Conservation (phyloP, 30 jellyfish, hydroid and myxozoan genomes). For the Aurelia sp. region DNA sequence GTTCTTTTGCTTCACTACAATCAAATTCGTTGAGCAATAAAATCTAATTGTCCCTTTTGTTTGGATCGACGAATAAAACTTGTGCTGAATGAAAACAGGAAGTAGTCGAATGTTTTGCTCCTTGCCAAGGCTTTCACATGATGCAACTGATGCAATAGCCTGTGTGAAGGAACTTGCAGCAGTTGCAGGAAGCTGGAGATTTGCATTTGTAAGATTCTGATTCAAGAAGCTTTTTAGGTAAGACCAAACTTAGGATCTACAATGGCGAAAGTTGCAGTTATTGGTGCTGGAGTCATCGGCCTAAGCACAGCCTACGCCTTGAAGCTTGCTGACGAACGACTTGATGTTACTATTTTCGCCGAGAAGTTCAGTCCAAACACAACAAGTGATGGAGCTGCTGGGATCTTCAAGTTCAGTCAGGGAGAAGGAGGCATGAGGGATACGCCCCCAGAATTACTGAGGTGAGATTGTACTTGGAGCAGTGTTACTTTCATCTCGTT, state of each 20-base stretch:
- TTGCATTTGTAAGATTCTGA: too few species aligned
- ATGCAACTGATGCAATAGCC: too few species aligned
- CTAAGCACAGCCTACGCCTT: slow-evolving; percentile 64
- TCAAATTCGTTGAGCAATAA: background rate
- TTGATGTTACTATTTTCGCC: slow-evolving; percentile 73
- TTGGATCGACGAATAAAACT: background rate
- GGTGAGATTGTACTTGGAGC: background rate
- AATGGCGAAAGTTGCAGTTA: slow-evolving; percentile 61
- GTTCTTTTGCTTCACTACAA: background rate
- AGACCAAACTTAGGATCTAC: background rate
- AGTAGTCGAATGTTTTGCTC: too few species aligned
- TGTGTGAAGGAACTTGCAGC: too few species aligned
- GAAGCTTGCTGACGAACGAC: slow-evolving; percentile 20
- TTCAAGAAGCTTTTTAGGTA: too few species aligned
- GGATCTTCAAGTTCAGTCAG: slow-evolving; percentile 40
- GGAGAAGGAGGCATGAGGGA: background rate
- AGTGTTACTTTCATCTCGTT: too few species aligned
- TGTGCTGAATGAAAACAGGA: too few species aligned
- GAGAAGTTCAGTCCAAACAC: slow-evolving; percentile 76
- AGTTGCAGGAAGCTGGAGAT: too few species aligned
- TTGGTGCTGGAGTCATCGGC: slow-evolving; percentile 89
- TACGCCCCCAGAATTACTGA: slow-evolving; percentile 9
- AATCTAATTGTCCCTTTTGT: background rate
- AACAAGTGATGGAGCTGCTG: slow-evolving; percentile 95
- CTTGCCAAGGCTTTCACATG: too few species aligned